Evolutionary conservation across 2,888 invertebrate genomes (phyloP).

Genomic region (Melikaiella ostensackeni): DNA sequence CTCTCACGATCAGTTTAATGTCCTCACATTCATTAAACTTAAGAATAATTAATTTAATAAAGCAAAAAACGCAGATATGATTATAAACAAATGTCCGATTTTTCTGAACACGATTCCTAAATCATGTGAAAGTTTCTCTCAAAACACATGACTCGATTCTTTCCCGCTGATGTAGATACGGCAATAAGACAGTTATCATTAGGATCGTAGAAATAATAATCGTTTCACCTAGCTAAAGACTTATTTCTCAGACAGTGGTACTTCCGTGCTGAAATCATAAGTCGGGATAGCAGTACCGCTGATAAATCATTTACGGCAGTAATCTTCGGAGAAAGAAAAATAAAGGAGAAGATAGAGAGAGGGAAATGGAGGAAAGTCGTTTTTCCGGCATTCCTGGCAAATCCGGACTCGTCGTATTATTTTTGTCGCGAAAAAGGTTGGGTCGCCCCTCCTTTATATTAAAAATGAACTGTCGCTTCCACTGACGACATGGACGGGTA

Average conservation of each 20-base stretch:
- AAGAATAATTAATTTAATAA: background rate
- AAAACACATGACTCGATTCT: background rate
- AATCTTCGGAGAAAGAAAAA: constrained; percentile 47
- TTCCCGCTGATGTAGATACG: constrained; percentile 29
- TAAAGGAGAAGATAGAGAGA: background rate
- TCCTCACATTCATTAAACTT: background rate
- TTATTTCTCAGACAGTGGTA: constrained; percentile 44
- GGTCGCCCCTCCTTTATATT: constrained; percentile 71
- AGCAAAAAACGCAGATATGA: constrained; percentile 13
- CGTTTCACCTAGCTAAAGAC: constrained; percentile 52
- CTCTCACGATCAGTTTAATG: background rate
- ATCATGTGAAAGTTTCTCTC: constrained; percentile 41
- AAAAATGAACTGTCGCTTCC: constrained; percentile 78
- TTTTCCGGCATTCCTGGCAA: constrained; percentile 42
- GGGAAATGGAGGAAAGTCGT: constrained; percentile 29
- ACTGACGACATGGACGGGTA: constrained; percentile 75
- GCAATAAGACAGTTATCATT: constrained; percentile 49
- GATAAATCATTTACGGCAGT: constrained; percentile 49
- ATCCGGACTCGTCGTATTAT: constrained; percentile 50
- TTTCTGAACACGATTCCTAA: constrained; percentile 14
- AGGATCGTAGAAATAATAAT: constrained; percentile 52
- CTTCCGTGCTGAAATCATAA: background rate
- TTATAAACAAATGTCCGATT: constrained; percentile 10
- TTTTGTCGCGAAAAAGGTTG: constrained; percentile 56
- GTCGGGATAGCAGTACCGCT: constrained; percentile 29